Conservation (phyloP, 1,140 invertebrate species). For the Lutraria rhynchaena region DNA sequence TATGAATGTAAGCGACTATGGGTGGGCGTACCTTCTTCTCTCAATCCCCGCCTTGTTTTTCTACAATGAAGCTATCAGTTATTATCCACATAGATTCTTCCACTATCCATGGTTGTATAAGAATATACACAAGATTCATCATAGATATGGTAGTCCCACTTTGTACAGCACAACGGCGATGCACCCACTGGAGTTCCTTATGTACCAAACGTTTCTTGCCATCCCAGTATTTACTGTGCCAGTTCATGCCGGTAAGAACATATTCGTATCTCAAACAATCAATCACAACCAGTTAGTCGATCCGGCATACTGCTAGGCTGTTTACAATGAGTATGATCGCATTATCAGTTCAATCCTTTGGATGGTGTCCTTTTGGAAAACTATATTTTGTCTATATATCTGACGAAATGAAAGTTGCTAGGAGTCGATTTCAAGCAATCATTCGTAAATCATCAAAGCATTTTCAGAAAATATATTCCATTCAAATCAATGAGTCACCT, state of each 20-base stretch:
- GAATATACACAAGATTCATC: slow-evolving; percentile 89
- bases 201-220: slow-evolving; percentile 61
- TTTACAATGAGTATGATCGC: too few relatives aligned
- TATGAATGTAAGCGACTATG: slow-evolving; percentile 86
- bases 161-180: slow-evolving; percentile 89
- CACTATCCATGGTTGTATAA: slow-evolving; percentile 88
- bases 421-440: too few relatives aligned
- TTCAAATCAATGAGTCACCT: too few relatives aligned
- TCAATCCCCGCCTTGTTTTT: slow-evolving; percentile 65
- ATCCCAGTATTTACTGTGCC: slow-evolving; percentile 65
- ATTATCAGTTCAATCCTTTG: too few relatives aligned
- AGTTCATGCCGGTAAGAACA: slow-evolving; percentile 70
- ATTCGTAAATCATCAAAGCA: too few relatives aligned
- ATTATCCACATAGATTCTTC: slow-evolving; percentile 87
- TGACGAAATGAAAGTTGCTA: too few relatives aligned
- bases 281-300: too few relatives aligned
- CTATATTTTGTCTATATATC: too few relatives aligned
- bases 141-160: slow-evolving; percentile 89
- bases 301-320: too few relatives aligned
- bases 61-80: slow-evolving; percentile 87
- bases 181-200: slow-evolving; percentile 85
- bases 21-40: slow-evolving; percentile 84
- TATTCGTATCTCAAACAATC: too few relatives aligned
- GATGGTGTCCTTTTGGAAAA: too few relatives aligned
- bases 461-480: too few relatives aligned